Evolutionary conservation across 2,888 invertebrate species (phyloP).

Genomic region (Odontothrips loti): DNA sequence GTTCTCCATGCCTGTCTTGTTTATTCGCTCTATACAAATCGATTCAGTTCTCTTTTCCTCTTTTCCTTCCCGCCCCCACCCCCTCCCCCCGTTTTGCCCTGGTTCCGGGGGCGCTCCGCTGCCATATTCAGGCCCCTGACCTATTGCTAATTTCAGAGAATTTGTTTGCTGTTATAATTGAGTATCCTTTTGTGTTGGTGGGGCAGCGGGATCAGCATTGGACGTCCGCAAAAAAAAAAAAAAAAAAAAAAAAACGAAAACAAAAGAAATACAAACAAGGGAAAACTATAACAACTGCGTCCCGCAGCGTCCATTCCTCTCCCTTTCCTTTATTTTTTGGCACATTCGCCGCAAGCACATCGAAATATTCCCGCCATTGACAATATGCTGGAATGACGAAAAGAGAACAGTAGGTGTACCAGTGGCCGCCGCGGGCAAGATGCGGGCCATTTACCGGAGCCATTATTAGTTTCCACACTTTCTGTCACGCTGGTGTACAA

Average conservation of each 20-base stretch:
- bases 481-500: too few relatives aligned
- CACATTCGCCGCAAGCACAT: too few relatives aligned
- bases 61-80: neutral
- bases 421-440: neutral
- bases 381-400: too few relatives aligned
- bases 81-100: neutral
- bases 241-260: neutral
- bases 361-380: too few relatives aligned
- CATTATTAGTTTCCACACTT: neutral
- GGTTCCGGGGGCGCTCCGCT: neutral
- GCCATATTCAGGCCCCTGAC: neutral
- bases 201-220: neutral
- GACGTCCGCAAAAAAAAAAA: neutral
- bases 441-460: neutral
- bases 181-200: neutral
- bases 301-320: neutral
- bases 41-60: neutral
- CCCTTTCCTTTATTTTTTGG: too few relatives aligned
- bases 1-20: too few relatives aligned
- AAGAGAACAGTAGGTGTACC: too few relatives aligned
- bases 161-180: conserved; percentile 6
- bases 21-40: neutral
- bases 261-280: neutral
- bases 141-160: neutral
- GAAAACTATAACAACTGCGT: neutral